phyloP scores from a whole-genome alignment of 2,113 vertebrate species.

The Empidonax traillii region DNA sequence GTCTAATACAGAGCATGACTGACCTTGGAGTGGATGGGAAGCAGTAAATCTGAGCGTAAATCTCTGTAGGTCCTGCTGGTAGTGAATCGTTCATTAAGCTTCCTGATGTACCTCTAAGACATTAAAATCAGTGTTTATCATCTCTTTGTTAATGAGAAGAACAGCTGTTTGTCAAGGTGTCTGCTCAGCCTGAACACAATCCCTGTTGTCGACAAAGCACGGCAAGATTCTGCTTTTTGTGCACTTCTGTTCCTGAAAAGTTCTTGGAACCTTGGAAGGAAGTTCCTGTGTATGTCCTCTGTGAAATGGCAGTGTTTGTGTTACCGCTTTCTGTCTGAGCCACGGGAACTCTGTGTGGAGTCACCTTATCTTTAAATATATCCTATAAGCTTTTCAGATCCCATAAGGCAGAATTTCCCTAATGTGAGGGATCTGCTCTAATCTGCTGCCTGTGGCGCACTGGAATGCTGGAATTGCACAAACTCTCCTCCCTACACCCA shows the following conservation, averaged over 20 bases:
- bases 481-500: neutral
- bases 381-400: neutral
- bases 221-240: neutral
- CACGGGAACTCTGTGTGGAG: fast-evolving
- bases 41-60: neutral
- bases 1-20: neutral
- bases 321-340: neutral
- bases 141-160: neutral
- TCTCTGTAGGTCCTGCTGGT: neutral
- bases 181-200: neutral
- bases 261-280: neutral
- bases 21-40: neutral
- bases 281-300: fast-evolving
- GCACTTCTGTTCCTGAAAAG: neutral
- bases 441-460: neutral
- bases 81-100: neutral
- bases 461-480: neutral
- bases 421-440: neutral
- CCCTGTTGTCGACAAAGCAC: neutral
- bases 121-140: neutral
- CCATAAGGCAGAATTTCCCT: neutral
- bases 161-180: neutral
- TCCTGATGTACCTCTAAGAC: neutral
- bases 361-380: neutral
- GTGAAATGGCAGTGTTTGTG: neutral